A percentile compares a stretch with the other conserved stretches of the same genome.
These are phyloP conservation scores for Mellilla xanthometata DNA, from an alignment of 2,888 invertebrate species.

Conservation along the genomic window DNA sequence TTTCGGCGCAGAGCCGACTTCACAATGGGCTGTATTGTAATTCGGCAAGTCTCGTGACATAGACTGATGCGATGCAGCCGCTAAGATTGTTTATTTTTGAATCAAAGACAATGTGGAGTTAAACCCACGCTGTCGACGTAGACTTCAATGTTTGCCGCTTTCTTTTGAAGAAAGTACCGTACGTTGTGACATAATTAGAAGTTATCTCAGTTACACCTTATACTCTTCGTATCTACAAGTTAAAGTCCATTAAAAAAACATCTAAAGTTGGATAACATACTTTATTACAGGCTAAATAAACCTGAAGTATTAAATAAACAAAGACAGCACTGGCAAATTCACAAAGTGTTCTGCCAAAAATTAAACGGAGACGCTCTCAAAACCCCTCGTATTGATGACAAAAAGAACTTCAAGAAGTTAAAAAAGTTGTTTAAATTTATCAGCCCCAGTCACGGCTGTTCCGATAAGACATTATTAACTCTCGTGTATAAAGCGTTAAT, in stretches of 20 bases:
- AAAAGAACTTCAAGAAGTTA: background rate
- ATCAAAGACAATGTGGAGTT: conserved; percentile 4
- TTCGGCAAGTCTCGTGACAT: conserved; percentile 55
- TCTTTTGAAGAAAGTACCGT: background rate
- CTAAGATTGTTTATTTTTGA: conserved; percentile 28
- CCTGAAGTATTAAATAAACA: too few species aligned
- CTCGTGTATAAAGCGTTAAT: background rate
- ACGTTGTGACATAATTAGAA: too few species aligned
- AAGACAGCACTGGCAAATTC: too few species aligned
- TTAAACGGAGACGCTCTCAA: too few species aligned
- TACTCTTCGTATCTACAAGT: too few species aligned
- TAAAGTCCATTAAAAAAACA: too few species aligned
- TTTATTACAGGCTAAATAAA: too few species aligned
- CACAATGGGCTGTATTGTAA: conserved; percentile 62
- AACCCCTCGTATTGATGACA: background rate
- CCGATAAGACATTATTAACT: conserved; percentile 5
- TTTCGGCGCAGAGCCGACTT: conserved; percentile 56
- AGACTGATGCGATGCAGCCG: conserved; percentile 56
- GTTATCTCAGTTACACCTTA: too few species aligned
- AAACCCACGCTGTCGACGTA: background rate
- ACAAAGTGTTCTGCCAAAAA: too few species aligned
- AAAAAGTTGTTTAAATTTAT: conserved; percentile 10
- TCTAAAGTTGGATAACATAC: too few species aligned
- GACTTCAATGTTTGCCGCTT: conserved; percentile 1
- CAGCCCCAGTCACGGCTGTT: background rate